Conservation (phyloP, 2,888 invertebrate genomes). For the Mythimna lalbum region DNA sequence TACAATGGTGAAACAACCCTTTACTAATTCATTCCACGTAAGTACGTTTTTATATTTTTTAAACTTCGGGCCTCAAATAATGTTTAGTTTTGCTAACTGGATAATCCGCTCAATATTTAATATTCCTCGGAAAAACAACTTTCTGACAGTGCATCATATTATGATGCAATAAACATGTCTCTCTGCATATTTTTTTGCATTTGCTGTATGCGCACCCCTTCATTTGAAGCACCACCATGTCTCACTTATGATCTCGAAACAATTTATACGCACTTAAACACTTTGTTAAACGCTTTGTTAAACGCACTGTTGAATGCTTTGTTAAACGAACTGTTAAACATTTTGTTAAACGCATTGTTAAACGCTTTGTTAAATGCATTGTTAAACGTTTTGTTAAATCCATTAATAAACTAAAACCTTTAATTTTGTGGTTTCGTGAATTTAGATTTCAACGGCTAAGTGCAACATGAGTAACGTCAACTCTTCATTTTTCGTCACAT, state of each 20-base stretch:
- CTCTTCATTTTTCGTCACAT: neutral
- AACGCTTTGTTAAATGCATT: neutral
- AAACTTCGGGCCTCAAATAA: neutral
- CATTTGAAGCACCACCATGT: no score
- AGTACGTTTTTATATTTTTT: neutral
- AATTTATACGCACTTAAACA: no score
- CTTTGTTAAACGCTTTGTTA: no score
- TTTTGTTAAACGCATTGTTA: neutral
- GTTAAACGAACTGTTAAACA: neutral
- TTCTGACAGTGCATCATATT: no score
- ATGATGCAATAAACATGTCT: no score
- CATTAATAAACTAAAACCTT: neutral
- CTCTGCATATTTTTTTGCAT: no score
- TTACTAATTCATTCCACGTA: conserved; percentile 18
- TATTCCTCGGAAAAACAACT: neutral
- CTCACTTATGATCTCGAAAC: no score
- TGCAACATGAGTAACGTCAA: neutral
- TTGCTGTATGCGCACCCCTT: no score
- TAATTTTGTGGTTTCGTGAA: neutral
- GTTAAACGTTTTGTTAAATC: no score
- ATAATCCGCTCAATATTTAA: neutral
- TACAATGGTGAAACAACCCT: neutral
- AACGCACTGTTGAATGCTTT: neutral
- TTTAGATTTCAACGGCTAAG: neutral
- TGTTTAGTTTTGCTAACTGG: neutral